Percentiles rank a stretch among this genome's conserved stretches.
Conservation (phyloP, 2,888 invertebrate genomes). For the Andrena flavipes region DNA sequence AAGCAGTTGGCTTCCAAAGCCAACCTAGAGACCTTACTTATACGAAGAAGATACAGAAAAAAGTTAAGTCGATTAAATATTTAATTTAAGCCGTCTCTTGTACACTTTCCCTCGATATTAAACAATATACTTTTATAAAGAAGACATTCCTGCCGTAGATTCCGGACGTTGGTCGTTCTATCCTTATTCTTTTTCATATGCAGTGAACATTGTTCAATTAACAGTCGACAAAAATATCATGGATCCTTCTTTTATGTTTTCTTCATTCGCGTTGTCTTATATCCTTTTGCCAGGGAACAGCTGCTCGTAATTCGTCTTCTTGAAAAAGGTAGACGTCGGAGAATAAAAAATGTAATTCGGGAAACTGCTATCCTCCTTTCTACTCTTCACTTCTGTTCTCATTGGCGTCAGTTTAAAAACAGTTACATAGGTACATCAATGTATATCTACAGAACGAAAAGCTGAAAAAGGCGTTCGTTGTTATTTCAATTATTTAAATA, state of each 20-base stretch:
- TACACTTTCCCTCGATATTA: not conserved
- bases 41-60: not conserved
- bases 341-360: too few relatives aligned
- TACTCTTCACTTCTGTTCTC: too few relatives aligned
- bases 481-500: not conserved
- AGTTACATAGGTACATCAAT: too few relatives aligned
- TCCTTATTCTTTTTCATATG: not conserved
- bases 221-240: not conserved
- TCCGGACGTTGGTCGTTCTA: not conserved
- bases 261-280: not conserved
- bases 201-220: not conserved
- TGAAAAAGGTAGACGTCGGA: too few relatives aligned
- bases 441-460: too few relatives aligned
- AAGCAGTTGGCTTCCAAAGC: not conserved
- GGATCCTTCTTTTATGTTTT: not conserved
- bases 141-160: not conserved
- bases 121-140: not conserved
- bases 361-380: too few relatives aligned
- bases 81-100: not conserved
- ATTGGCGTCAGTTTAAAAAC: too few relatives aligned
- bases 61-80: conserved; percentile 8
- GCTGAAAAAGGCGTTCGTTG: too few relatives aligned
- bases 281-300: not conserved
- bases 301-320: not conserved
- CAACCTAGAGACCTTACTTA: not conserved